Percentiles rank a stretch among this genome's conserved stretches.
Evolutionary conservation across 2,113 vertebrate genomes (phyloP).

Genomic region (Machaerirhynchus nigripectus): DNA sequence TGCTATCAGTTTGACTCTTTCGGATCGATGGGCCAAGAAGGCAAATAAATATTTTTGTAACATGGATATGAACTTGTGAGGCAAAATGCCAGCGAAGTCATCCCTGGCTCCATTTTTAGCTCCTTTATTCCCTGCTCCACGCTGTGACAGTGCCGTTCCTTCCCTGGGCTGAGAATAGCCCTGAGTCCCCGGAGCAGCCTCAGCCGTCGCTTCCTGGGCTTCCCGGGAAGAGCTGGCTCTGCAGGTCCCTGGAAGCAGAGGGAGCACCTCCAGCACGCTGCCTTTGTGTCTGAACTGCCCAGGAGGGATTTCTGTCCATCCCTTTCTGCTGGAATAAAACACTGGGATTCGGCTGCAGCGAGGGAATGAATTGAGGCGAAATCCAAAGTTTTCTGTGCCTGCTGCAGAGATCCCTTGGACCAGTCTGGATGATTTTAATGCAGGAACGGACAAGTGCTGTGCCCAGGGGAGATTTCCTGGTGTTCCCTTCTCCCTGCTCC

Average conservation of each 20-base stretch:
- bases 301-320: background rate
- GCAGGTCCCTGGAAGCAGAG: background rate
- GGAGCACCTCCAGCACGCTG: background rate
- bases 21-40: background rate
- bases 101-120: background rate
- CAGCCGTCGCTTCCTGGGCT: background rate
- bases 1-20: background rate
- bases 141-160: slow-evolving; percentile 39
- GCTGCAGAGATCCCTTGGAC: rapidly evolving
- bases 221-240: background rate
- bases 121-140: slow-evolving; percentile 24
- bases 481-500: background rate
- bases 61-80: background rate
- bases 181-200: slow-evolving; percentile 15
- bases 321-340: background rate
- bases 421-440: no score
- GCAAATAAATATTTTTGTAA: slow-evolving; percentile 2
- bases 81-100: slow-evolving; percentile 14
- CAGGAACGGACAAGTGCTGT: background rate
- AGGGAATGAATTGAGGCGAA: background rate
- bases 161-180: slow-evolving; percentile 60
- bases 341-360: rapidly evolving
- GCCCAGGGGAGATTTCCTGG: background rate
- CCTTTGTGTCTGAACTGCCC: background rate
- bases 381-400: background rate